These are phyloP conservation scores for Daktulosphaira vitifoliae DNA, from an alignment of 1,140 invertebrate species.

Conservation along the genomic window DNA sequence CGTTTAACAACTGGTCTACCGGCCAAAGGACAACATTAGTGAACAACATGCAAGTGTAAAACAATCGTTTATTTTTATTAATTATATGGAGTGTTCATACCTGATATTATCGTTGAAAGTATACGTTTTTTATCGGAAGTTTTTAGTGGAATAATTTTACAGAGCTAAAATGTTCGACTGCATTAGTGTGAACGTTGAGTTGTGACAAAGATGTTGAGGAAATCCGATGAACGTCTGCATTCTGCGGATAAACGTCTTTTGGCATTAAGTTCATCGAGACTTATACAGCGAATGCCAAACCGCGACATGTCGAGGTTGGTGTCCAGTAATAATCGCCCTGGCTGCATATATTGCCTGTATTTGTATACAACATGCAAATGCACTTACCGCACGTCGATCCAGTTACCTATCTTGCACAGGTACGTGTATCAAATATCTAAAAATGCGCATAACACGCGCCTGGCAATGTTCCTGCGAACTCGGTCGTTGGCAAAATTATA, in stretches of 20 bases:
- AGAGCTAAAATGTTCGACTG: no score
- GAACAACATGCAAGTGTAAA: no score
- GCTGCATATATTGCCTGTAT: background rate
- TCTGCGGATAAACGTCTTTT: conserved; percentile 15
- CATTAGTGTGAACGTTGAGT: no score
- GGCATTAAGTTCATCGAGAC: conserved; percentile 3
- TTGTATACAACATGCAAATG: conserved; percentile 19
- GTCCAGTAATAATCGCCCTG: conserved; percentile 19
- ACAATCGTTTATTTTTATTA: no score
- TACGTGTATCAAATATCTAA: background rate
- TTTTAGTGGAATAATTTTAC: no score
- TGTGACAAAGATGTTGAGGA: no score
- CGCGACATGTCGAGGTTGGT: conserved; percentile 16
- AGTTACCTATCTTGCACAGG: background rate
- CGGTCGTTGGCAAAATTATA: no score
- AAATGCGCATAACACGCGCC: conserved; percentile 13
- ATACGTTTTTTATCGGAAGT: no score
- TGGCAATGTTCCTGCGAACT: conserved; percentile 22
- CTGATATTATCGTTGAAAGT: no score
- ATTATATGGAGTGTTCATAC: no score
- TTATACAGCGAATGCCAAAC: conserved; percentile 11
- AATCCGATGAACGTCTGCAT: conserved; percentile 2
- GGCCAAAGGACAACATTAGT: no score
- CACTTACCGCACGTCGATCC: conserved; percentile 21
- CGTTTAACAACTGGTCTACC: no score